Evolutionary conservation across 2,113 vertebrate species (phyloP).

Genomic region (Psephotus haematonotus): DNA sequence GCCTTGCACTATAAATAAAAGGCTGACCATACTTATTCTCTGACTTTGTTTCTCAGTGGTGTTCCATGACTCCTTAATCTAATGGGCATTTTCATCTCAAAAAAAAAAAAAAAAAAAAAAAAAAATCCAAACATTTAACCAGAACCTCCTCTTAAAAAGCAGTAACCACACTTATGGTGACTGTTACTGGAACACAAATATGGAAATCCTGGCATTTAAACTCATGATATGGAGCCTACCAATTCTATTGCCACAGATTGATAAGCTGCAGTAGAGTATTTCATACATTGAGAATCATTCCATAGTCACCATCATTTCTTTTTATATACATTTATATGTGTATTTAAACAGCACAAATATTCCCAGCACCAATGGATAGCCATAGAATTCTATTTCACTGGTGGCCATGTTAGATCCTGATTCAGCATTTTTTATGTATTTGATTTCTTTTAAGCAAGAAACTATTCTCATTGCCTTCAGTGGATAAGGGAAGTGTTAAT

Average conservation of each 20-base stretch:
- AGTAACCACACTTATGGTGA: neutral
- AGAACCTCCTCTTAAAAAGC: neutral
- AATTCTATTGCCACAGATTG: neutral
- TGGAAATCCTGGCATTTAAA: neutral
- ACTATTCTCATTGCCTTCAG: neutral
- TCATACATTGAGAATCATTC: neutral
- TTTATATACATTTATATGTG: neutral
- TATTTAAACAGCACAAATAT: neutral
- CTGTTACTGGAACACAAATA: neutral
- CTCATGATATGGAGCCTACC: neutral
- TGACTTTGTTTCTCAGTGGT: neutral
- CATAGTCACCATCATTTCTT: neutral
- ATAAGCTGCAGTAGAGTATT: neutral
- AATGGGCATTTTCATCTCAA: neutral
- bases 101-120: neutral
- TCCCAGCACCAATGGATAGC: neutral
- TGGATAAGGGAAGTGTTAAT: neutral
- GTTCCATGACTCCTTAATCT: neutral
- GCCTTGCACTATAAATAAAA: slow-evolving; percentile 3
- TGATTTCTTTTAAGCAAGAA: neutral
- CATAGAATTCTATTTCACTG: rapidly evolving
- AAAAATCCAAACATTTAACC: neutral
- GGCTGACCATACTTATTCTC: neutral
- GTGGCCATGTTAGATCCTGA: neutral
- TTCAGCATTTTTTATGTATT: neutral